Percentiles rank a stretch among this genome's conserved stretches.
These are phyloP conservation scores for Parauchenoglanis punctatus DNA, from an alignment of 2,797 vertebrate genomes.

Conservation along the genomic window DNA sequence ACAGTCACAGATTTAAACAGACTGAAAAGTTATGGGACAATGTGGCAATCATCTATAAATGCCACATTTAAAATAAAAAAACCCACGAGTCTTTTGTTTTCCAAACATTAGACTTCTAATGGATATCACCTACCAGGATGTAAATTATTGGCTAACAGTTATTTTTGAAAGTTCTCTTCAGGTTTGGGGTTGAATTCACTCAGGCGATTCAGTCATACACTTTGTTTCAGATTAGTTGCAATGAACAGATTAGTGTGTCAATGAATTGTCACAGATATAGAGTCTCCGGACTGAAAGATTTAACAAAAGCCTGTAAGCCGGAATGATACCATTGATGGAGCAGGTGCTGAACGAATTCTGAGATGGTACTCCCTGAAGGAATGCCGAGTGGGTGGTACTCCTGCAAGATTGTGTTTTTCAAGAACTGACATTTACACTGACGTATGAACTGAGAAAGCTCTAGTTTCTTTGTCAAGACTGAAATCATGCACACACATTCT, in stretches of 20 bases:
- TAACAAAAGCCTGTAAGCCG: conserved; percentile 7
- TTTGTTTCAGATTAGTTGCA: not conserved
- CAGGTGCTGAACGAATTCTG: conserved; percentile 3
- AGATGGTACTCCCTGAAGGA: conserved; percentile 5
- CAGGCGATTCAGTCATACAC: not conserved
- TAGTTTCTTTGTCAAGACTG: not conserved
- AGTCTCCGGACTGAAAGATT: not conserved
- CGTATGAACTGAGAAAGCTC: not conserved
- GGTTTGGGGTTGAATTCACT: not conserved
- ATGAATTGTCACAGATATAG: not conserved
- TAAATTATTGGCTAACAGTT: not conserved
- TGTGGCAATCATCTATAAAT: not conserved
- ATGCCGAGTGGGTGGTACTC: not conserved
- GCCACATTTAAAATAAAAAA: not conserved
- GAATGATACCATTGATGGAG: not conserved
- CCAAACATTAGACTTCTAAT: not conserved
- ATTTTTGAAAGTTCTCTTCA: not conserved
- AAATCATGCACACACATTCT: not conserved
- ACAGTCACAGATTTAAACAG: not conserved
- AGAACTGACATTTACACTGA: not conserved
- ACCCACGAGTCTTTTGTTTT: not conserved
- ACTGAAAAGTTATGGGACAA: not conserved
- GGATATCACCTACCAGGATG: not conserved
- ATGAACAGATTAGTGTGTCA: not conserved
- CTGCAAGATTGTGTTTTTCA: not conserved